Percentiles rank a stretch among this genome's conserved stretches.
Evolutionary conservation across 2,797 vertebrate species (phyloP).

Genomic region (Chloroceryle amazona): DNA sequence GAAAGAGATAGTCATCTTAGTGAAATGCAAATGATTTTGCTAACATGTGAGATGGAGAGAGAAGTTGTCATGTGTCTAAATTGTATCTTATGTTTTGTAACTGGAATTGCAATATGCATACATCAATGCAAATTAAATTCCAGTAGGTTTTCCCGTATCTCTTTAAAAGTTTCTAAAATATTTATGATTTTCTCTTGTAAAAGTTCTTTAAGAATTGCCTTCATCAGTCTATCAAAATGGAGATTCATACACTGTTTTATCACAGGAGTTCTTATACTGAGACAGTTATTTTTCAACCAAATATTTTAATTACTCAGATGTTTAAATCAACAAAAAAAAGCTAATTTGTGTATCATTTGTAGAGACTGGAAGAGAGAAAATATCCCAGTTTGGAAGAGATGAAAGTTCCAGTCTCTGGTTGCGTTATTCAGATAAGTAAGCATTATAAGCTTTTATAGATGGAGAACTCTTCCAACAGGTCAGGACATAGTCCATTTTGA

Average conservation of each 20-base stretch:
- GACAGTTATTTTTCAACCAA: not conserved
- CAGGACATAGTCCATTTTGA: not conserved
- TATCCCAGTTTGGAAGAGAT: not conserved
- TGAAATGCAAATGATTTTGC: not conserved
- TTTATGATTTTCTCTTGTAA: not conserved
- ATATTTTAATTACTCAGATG: not conserved
- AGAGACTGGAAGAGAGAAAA: not conserved
- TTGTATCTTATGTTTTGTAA: not conserved
- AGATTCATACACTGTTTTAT: not conserved
- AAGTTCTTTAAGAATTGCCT: not conserved
- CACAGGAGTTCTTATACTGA: not conserved
- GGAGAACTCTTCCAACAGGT: not conserved
- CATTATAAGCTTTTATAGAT: rapidly evolving
- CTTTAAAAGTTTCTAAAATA: not conserved
- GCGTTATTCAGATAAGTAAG: not conserved
- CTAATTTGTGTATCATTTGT: not conserved
- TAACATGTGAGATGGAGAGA: not conserved
- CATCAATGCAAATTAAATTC: not conserved
- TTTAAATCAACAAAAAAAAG: not conserved
- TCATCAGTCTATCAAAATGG: not conserved
- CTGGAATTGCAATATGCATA: not conserved
- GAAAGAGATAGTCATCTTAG: not conserved
- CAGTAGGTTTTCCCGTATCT: not conserved
- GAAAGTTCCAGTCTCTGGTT: not conserved
- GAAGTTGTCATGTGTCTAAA: not conserved